Evolutionary conservation across 2,888 invertebrate genomes (phyloP), one percentile per base, ranked within the genome.

Genomic region (Acrocyrtus sp.): DNA sequence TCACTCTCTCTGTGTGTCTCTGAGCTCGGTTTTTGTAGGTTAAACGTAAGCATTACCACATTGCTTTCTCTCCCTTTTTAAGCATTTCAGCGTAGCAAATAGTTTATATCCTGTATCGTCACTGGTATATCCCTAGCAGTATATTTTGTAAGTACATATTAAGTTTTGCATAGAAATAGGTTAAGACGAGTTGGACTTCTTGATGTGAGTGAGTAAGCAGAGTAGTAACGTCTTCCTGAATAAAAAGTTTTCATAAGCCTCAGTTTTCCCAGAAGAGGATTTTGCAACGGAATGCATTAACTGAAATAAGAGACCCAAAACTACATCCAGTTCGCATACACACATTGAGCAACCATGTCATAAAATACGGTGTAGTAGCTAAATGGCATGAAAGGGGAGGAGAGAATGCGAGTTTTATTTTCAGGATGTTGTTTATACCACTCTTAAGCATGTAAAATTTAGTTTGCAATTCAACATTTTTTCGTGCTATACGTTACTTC

Each of bases 251-350:
- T n/a, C 47, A 41, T 43, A 60, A 48, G 47, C 63, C 54, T 63
- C 53, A 17, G 8, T 29, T 62, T 53, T 34, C 45, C 41, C 19
- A 12, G 17, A 3, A 56, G 56, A 15, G 56, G 48, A 58, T 67
- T n/a, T n/a, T 51, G 43, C 43, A 29, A 67, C 50, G 51, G 67
- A 67, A 67, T 67, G 67, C 58, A 58, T 67, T 58, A 67, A 22
- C 41, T 27, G 51, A 58, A 66, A 66, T 48, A 54, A 48, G 56
- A 63, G 54, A 54, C 54, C 43, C 22, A 29, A 21, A 19, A 2
- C 48, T 19, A 48, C 19, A 48, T 19, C 12, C 39, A 10, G 39
- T 41, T 22, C 1, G 21, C 24, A 34, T 51, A 29, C 26, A 26
- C 6, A 8, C 2, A 15, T 51, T 15, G 6, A 17, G 26, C 24